These are phyloP conservation scores for Alligator sinensis DNA, from an alignment of 2,113 vertebrate genomes.

Conservation along the genomic window DNA sequence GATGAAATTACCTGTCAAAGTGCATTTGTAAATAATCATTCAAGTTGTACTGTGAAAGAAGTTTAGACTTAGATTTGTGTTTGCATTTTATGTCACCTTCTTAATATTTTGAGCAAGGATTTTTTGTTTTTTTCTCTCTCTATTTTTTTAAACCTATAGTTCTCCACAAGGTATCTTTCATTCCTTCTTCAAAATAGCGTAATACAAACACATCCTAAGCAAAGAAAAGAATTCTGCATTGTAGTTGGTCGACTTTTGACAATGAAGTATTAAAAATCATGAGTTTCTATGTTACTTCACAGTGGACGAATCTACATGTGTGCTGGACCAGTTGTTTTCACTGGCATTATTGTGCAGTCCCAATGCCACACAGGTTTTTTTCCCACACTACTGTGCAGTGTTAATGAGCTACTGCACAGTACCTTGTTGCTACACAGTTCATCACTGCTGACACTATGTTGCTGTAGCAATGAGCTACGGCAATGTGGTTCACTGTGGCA, in stretches of 20 bases:
- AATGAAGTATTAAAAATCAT: neutral
- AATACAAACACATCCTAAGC: neutral
- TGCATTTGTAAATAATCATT: slow-evolving; percentile 47
- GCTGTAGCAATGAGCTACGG: no score
- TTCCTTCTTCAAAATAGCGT: neutral
- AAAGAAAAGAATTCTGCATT: slow-evolving; percentile 10
- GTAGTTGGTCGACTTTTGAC: neutral
- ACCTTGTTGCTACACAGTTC: no score
- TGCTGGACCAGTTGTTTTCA: no score
- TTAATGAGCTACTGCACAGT: no score
- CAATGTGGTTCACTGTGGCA: no score
- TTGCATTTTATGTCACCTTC: neutral
- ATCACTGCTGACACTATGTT: no score
- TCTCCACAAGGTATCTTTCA: neutral
- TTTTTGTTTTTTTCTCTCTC: neutral
- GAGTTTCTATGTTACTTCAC: no score
- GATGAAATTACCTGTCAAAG: slow-evolving; percentile 43
- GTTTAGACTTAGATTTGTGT: neutral
- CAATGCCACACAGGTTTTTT: no score
- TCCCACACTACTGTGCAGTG: no score
- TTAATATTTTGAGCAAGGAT: neutral
- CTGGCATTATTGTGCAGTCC: no score
- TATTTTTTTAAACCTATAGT: neutral
- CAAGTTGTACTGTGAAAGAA: neutral
- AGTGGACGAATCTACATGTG: no score